These are phyloP conservation scores for Drosophila rubida DNA, from an alignment of 2,888 invertebrate species.

Conservation along the genomic window DNA sequence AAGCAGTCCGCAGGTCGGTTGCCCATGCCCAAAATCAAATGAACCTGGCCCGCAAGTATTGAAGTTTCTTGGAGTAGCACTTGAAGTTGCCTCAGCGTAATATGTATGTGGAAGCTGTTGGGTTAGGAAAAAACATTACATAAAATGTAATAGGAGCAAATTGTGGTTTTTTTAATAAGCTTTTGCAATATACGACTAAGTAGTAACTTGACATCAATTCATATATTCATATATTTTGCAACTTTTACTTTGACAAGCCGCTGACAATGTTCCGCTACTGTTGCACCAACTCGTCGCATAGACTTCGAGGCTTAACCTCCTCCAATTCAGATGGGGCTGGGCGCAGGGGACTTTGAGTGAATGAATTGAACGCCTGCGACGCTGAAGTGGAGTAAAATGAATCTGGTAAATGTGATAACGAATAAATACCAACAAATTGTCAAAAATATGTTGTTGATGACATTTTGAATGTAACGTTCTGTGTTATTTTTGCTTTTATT, in stretches of 20 bases:
- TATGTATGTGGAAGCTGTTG: slow-evolving; percentile 68
- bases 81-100: slow-evolving; percentile 56
- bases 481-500: slow-evolving; percentile 41
- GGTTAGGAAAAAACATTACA: slow-evolving; percentile 72
- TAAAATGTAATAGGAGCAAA: slow-evolving; percentile 75
- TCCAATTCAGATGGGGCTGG: not conserved
- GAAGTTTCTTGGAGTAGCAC: slow-evolving; percentile 67
- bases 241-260: slow-evolving; percentile 36
- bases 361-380: slow-evolving; percentile 4
- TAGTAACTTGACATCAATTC: slow-evolving; percentile 52
- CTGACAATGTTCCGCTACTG: slow-evolving; percentile 42
- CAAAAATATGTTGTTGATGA: slow-evolving; percentile 60
- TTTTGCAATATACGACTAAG: slow-evolving; percentile 26
- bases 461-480: slow-evolving; percentile 46
- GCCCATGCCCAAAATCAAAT: not conserved
- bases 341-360: slow-evolving; percentile 15
- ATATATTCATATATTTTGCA: slow-evolving; percentile 53
- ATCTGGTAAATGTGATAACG: not conserved
- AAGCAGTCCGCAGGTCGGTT: not conserved
- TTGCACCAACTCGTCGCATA: slow-evolving; percentile 30
- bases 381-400: not conserved
- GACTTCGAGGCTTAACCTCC: slow-evolving; percentile 41
- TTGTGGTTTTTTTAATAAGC: slow-evolving; percentile 36
- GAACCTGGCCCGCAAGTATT: slow-evolving; percentile 16
- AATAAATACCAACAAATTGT: slow-evolving; percentile 10